Evolutionary conservation across 2,113 vertebrate genomes (phyloP), one percentile per base, ranked within the genome.

Genomic region (Pangasianodon hypophthalmus): DNA sequence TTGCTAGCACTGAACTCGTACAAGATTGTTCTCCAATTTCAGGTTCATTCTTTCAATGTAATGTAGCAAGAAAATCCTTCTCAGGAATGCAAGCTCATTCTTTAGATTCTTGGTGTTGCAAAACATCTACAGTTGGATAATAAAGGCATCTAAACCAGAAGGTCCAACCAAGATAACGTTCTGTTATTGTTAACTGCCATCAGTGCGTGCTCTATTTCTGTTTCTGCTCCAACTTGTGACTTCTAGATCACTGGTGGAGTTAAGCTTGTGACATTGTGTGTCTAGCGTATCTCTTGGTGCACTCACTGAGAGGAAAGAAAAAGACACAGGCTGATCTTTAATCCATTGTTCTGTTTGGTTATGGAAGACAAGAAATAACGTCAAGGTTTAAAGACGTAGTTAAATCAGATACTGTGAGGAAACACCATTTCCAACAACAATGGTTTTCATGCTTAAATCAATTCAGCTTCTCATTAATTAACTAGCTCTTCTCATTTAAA

Each of bases 191-290:
- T n/a, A n/a, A n/a, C n/a, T 6, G 24, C 37, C 88, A 50, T 85
- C 7, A 62, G 8, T 26, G 18, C 37, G 14, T 21, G 9, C 29
- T 80, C 37, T 19, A 16, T 32, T 54, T n/a, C 81, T 88, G 62
- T 37, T 37, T 37, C 37, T 3, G 19, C 29, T 62, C 50, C 37
- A 18, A 67, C 62, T 83, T 62, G 14, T 26, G 52, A 21, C 14
- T 44, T 58, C 7, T 81, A 48, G 87, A 67, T 80, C 48, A 46
- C 44, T 7, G 32, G 18, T 60, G 86, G 44, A 24, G 48, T 44
- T 73, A 77, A 87, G 64, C 84, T 48, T 85, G 26, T 18, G 19
- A 88, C 84, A 83, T n/a, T 84, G 86, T 77, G 84, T 71, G 88
- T 71, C 48, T 32, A 29, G 11, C 50, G 11, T 75, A 13, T 87